Conservation (phyloP, 2,888 invertebrate genomes). For the Caenorhabditis macrosperma region DNA sequence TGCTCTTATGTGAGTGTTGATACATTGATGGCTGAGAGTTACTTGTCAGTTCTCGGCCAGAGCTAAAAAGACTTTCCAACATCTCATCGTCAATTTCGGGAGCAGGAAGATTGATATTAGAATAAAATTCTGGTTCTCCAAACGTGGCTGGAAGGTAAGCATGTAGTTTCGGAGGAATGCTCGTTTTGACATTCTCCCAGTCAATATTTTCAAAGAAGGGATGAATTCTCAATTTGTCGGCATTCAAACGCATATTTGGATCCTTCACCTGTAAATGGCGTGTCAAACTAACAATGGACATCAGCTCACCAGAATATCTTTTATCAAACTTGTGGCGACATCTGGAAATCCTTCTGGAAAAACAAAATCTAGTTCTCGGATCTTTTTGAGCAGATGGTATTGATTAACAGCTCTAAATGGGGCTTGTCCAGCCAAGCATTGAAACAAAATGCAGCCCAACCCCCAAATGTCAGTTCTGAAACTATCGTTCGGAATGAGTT, state of each 20-base stretch:
- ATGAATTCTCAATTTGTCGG: slow-evolving; percentile 88
- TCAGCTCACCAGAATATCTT: slow-evolving; percentile 88
- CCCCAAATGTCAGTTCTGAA: slow-evolving; percentile 94
- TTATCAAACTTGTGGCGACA: slow-evolving; percentile 90
- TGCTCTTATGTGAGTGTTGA: background rate
- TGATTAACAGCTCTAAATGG: slow-evolving; percentile 93
- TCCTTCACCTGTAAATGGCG: slow-evolving; percentile 79
- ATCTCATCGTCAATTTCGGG: slow-evolving; percentile 90
- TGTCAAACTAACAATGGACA: background rate
- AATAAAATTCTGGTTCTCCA: slow-evolving; percentile 85
- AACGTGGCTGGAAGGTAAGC: slow-evolving; percentile 87
- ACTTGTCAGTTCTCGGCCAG: background rate
- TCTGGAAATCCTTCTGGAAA: slow-evolving; percentile 93
- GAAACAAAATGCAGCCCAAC: slow-evolving; percentile 85
- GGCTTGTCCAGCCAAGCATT: slow-evolving; percentile 94
- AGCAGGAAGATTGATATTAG: slow-evolving; percentile 81
- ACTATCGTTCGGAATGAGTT: background rate
- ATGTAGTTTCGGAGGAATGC: slow-evolving; percentile 71
- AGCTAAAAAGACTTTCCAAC: slow-evolving; percentile 14
- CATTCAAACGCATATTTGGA: slow-evolving; percentile 85
- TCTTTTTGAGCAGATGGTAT: slow-evolving; percentile 96
- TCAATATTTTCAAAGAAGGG: slow-evolving; percentile 89
- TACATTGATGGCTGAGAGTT: slow-evolving; percentile 30
- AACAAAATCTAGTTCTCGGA: slow-evolving; percentile 89
- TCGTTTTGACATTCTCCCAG: slow-evolving; percentile 86